Evolutionary conservation across 2,888 invertebrate species (phyloP), one percentile per base, ranked within the genome.

Genomic region (Therioaphis trifolii): DNA sequence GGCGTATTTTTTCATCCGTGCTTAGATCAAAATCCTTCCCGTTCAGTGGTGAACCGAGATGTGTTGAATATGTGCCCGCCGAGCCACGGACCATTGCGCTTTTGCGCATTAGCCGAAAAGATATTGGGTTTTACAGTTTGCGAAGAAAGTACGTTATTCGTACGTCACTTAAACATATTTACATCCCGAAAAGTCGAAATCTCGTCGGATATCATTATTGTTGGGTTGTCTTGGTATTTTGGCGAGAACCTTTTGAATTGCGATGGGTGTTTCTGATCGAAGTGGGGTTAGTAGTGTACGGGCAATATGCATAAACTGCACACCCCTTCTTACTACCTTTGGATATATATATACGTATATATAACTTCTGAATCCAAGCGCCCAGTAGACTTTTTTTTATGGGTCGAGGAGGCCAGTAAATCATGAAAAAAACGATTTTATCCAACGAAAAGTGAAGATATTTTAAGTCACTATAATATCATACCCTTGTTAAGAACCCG

Each of bases 381-480:
- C 52, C 4, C 35, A 35, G 35, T 35, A n/a, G 9, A 52, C n/a
- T 52, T 52, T 21, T 52, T 35, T 35, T 35, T 35, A 35, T 35
- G 35, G 35, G 35, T 35, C 35, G 35, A 35, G 7, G 24, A 18
- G 21, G 46, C 21, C 46, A 12, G 69, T 46, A 43, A 69, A 43
- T 46, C 40, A 24, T 61, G 24, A 12, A n/a, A 35, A 35, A 35
- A 35, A 35, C 35, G 4, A 7, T 35, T 35, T 35, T 35, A 35
- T 35, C 7, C 35, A 35, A 7, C 12, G 49, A 66, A 68, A 77
- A 29, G 29, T 49, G 77, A 77, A 66, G 77, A 68, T 77, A 35
- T 77, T 35, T 52, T 77, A 77, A 52, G 49, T 77, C 52, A 35
- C 21, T 35, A 35, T 66, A 52, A 49, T 66, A 66, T 74, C 15